These are phyloP conservation scores for Nematopogon swammerdamellus DNA, from an alignment of 2,888 invertebrate species.

Conservation along the genomic window DNA sequence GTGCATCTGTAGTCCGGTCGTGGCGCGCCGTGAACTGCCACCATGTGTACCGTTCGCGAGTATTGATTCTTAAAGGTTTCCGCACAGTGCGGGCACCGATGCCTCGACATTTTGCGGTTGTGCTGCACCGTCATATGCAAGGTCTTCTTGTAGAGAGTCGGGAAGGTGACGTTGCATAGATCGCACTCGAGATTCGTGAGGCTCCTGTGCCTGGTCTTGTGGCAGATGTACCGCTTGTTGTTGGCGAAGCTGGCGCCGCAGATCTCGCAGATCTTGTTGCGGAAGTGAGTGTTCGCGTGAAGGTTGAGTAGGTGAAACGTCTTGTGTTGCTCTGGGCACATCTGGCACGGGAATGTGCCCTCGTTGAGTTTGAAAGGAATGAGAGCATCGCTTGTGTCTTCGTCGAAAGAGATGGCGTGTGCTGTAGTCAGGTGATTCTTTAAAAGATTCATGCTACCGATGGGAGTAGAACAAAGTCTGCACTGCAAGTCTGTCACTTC, in stretches of 20 bases:
- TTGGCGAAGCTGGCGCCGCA: slow-evolving; percentile 6
- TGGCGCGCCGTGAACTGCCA: slow-evolving; percentile 19
- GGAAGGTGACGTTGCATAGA: slow-evolving; percentile 2
- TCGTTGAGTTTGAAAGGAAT: slow-evolving; percentile 31
- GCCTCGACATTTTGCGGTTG: neutral
- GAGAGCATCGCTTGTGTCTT: slow-evolving; percentile 15
- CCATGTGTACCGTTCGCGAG: slow-evolving; percentile 16
- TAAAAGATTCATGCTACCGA: neutral
- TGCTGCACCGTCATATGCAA: slow-evolving; percentile 3
- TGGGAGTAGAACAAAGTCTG: neutral
- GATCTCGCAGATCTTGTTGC: slow-evolving; percentile 4
- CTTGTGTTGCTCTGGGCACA: slow-evolving; percentile 1
- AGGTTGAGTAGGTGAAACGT: slow-evolving; percentile 3
- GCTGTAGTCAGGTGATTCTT: slow-evolving; percentile 1
- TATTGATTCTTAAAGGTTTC: slow-evolving; percentile 2
- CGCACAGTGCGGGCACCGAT: slow-evolving; percentile 5
- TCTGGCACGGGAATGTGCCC: slow-evolving; percentile 4
- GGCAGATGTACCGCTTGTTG: slow-evolving; percentile 1
- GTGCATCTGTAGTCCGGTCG: slow-evolving; percentile 21
- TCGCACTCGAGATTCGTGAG: slow-evolving; percentile 15
- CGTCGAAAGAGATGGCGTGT: slow-evolving; percentile 5
- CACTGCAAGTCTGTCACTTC: slow-evolving; percentile 4
- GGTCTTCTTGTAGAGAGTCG: slow-evolving; percentile 2
- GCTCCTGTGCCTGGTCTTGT: slow-evolving; percentile 3
- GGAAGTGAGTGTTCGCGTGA: slow-evolving; percentile 7